phyloP scores from a whole-genome alignment of 2,797 vertebrate species.

The Sternarchorhynchus goeldii region DNA sequence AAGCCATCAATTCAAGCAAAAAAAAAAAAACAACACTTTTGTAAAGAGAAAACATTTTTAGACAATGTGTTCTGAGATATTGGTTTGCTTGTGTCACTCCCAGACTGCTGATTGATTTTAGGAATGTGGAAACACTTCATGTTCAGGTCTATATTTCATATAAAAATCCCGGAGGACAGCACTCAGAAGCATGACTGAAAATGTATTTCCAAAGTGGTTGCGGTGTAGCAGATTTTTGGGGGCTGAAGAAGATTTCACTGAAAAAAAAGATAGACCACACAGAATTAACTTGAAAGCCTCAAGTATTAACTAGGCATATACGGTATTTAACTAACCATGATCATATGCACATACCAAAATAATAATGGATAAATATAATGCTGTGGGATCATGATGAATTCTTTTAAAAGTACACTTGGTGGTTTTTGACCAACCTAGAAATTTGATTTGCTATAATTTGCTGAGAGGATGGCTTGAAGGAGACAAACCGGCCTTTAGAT shows the following conservation, averaged over 20 bases:
- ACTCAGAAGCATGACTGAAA: background rate
- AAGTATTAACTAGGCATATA: too few relatives aligned
- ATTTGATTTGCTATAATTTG: too few relatives aligned
- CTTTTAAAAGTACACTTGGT: too few relatives aligned
- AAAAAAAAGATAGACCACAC: too few relatives aligned
- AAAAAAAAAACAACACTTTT: slow-evolving; percentile 1
- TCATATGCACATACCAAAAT: too few relatives aligned
- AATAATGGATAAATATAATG: too few relatives aligned
- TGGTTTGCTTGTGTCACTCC: background rate
- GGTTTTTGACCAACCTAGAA: too few relatives aligned
- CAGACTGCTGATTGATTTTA: background rate
- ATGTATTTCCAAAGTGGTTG: background rate
- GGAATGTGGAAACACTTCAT: background rate
- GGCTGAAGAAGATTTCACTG: background rate
- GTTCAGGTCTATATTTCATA: background rate
- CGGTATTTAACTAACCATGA: too few relatives aligned
- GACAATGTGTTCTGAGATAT: background rate
- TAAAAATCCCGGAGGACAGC: background rate
- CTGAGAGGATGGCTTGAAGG: too few relatives aligned
- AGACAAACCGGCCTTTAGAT: too few relatives aligned
- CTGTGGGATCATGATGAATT: too few relatives aligned
- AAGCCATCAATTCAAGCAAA: slow-evolving; percentile 24
- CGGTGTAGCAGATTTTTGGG: background rate
- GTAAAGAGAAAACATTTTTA: background rate
- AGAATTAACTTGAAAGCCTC: too few relatives aligned